Conservation (phyloP, 2,797 vertebrate genomes). For the Malacoctenus gilli region DNA sequence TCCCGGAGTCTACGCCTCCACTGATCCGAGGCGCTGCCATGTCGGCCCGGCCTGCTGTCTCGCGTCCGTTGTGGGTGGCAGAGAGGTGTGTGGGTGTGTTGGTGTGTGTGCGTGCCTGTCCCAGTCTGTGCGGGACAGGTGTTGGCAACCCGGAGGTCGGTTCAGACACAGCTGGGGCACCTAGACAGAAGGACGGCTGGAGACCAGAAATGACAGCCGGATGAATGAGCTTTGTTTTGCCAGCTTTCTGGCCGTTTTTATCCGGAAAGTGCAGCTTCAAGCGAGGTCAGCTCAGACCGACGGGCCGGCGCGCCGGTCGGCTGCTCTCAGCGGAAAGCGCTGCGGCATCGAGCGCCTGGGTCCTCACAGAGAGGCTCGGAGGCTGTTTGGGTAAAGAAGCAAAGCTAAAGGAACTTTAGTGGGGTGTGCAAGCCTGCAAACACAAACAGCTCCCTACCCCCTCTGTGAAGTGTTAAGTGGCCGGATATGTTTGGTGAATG, state of each 20-base stretch:
- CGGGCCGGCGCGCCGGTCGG: conserved; percentile 54
- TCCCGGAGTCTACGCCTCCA: conserved; percentile 60
- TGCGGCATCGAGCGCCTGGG: conserved; percentile 39
- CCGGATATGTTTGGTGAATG: conserved; percentile 74
- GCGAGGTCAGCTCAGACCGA: conserved; percentile 55
- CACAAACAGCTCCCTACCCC: conserved; percentile 65
- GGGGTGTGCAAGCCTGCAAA: conserved; percentile 58
- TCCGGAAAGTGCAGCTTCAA: conserved; percentile 44
- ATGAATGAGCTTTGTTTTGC: conserved; percentile 70
- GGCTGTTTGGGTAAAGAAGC: conserved; percentile 55
- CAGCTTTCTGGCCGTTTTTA: conserved; percentile 41
- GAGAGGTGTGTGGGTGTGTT: conserved; percentile 11
- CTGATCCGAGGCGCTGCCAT: conserved; percentile 61
- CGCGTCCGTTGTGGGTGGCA: conserved; percentile 61
- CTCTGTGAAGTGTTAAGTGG: conserved; percentile 75
- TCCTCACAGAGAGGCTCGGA: conserved; percentile 30
- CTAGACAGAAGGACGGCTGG: conserved; percentile 44
- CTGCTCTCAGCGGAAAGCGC: conserved; percentile 49
- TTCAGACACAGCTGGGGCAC: conserved; percentile 62
- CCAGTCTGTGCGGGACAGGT: conserved; percentile 65
- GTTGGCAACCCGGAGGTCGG: conserved; percentile 60
- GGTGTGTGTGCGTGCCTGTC: conserved; percentile 4
- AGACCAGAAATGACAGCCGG: conserved; percentile 63
- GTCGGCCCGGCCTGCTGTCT: conserved; percentile 67
- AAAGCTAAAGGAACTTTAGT: conserved; percentile 52